A percentile compares a stretch with the other conserved stretches of the same genome.
These are phyloP conservation scores for Agrotis segetum DNA, from an alignment of 2,888 invertebrate genomes.

Conservation along the genomic window DNA sequence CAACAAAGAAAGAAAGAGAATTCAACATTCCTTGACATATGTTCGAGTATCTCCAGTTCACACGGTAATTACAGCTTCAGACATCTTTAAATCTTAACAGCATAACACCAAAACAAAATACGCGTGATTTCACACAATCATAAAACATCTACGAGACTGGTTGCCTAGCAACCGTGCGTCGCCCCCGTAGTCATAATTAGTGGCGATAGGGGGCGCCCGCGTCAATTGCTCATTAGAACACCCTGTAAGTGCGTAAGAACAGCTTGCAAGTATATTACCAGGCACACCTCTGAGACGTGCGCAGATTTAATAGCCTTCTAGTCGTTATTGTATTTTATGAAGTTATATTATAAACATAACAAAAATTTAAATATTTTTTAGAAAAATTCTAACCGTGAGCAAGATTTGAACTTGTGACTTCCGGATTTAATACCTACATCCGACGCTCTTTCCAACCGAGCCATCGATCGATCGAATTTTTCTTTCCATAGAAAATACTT, in stretches of 20 bases:
- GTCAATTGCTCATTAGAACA: conserved; percentile 61
- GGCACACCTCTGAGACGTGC: conserved; percentile 31
- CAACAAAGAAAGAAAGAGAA: too few species aligned
- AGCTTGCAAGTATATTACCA: conserved; percentile 46
- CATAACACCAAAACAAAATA: background rate
- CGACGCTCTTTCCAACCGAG: too few species aligned
- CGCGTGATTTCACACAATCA: conserved; percentile 14
- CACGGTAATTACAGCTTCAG: background rate
- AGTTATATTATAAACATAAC: too few species aligned
- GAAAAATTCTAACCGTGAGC: too few species aligned
- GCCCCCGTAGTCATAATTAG: conserved; percentile 48
- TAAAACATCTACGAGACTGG: conserved; percentile 31
- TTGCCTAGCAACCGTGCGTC: conserved; percentile 42
- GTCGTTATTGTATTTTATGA: background rate
- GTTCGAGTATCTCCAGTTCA: background rate
- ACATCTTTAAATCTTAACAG: background rate
- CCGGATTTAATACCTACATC: too few species aligned
- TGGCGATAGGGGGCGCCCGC: conserved; percentile 38
- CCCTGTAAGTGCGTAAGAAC: conserved; percentile 30
- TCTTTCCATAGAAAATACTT: too few species aligned
- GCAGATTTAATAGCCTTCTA: conserved; percentile 40
- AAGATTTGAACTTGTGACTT: too few species aligned
- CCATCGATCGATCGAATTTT: too few species aligned
- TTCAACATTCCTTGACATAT: too few species aligned
- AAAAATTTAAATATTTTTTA: too few species aligned